phyloP scores from a whole-genome alignment of 2,797 vertebrate genomes.

The Nannoperca obscura region DNA sequence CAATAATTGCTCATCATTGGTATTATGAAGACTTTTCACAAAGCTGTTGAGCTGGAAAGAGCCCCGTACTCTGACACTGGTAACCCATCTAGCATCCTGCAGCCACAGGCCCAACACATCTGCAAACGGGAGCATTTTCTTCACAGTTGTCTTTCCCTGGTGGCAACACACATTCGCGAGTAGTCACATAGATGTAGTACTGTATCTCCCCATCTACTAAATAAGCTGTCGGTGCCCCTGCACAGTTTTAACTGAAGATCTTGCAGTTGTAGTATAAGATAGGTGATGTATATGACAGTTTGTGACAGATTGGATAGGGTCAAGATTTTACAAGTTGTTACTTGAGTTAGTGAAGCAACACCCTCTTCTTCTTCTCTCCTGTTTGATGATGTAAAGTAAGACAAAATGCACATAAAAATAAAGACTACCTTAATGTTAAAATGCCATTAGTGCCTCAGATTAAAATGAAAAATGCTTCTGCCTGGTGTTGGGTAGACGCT shows the following conservation, averaged over 20 bases:
- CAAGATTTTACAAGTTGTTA: slow-evolving; percentile 2
- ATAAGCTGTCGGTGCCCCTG: slow-evolving; percentile 19
- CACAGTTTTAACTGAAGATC: slow-evolving; percentile 5
- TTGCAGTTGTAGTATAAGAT: not conserved
- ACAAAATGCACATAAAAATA: not conserved
- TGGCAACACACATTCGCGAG: slow-evolving; percentile 13
- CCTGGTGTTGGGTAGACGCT: not conserved
- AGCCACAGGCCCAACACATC: not conserved
- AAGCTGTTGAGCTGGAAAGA: slow-evolving; percentile 43
- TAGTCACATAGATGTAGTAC: not conserved
- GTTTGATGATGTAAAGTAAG: not conserved
- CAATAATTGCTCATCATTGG: slow-evolving; percentile 54
- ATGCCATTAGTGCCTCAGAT: not conserved
- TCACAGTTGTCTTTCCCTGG: not conserved
- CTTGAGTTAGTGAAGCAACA: not conserved
- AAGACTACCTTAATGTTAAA: not conserved
- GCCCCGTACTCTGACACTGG: not conserved
- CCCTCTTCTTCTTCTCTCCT: not conserved
- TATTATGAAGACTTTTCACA: slow-evolving; percentile 43
- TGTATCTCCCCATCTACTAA: slow-evolving; percentile 8
- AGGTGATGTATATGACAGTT: not conserved
- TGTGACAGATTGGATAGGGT: not conserved
- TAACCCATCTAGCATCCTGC: slow-evolving; percentile 2
- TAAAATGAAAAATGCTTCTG: not conserved
- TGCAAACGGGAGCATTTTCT: not conserved